A percentile compares a stretch with the other conserved stretches of the same genome.
Conservation (phyloP, 2,797 vertebrate genomes). For the Spatula clypeata region DNA sequence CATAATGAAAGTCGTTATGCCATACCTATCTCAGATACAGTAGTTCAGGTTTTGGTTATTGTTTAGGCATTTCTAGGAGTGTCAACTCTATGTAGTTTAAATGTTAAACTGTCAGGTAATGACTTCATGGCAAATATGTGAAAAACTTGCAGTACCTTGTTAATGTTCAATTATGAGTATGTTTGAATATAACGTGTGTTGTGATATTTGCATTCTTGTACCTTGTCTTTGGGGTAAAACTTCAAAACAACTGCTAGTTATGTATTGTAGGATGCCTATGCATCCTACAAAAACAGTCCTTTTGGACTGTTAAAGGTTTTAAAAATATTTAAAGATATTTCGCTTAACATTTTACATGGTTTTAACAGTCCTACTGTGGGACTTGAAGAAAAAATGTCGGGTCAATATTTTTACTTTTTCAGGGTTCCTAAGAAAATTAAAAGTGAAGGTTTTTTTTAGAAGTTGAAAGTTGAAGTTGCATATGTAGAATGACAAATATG, state of each 20-base stretch:
- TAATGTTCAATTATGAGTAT: not conserved
- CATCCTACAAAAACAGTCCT: not conserved
- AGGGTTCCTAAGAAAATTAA: not conserved
- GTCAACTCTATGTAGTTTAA: not conserved
- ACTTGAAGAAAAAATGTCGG: not conserved
- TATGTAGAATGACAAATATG: not conserved
- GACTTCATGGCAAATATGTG: not conserved
- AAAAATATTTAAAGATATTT: slow-evolving; percentile 16
- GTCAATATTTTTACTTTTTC: not conserved
- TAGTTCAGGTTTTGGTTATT: not conserved
- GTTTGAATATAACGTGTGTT: not conserved
- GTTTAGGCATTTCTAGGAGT: not conserved
- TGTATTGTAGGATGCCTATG: not conserved
- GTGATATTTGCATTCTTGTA: slow-evolving; percentile 66
- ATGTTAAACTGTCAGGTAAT: not conserved
- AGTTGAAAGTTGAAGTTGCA: not conserved
- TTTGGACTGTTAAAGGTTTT: not conserved
- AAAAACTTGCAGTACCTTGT: not conserved
- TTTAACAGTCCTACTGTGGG: not conserved
- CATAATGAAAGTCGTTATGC: slow-evolving; percentile 1
- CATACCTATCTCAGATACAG: slow-evolving; percentile 33
- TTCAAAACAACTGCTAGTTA: not conserved
- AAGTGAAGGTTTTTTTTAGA: not conserved
- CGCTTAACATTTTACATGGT: not conserved
- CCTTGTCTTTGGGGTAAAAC: slow-evolving; percentile 12